Conservation (phyloP, 2,797 vertebrate genomes). For the Enteromius mattozi region DNA sequence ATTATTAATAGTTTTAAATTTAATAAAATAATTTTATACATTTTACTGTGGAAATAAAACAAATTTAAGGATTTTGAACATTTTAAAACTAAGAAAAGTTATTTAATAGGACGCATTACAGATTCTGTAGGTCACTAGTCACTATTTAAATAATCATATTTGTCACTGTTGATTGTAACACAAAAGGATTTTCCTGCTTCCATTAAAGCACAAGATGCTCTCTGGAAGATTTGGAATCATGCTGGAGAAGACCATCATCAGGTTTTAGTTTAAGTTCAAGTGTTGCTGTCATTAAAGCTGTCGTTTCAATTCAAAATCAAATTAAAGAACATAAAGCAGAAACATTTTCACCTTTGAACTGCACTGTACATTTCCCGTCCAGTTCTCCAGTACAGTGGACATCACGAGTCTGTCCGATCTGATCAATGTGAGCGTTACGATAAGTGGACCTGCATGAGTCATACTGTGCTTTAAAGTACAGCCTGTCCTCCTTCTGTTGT, state of each 20-base stretch:
- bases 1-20: background rate
- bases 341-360: too few relatives aligned
- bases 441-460: conserved; percentile 51
- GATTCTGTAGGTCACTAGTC: background rate
- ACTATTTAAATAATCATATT: background rate
- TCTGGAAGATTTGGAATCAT: background rate
- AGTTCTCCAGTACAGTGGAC: background rate
- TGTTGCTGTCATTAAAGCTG: background rate
- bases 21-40: background rate
- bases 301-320: background rate
- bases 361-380: background rate
- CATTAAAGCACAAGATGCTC: background rate
- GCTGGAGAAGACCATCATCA: background rate
- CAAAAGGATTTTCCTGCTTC: background rate
- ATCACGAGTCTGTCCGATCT: conserved; percentile 22
- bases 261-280: background rate
- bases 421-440: conserved; percentile 35
- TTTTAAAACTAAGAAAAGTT: background rate
- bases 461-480: conserved; percentile 52
- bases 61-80: background rate
- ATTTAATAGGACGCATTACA: background rate
- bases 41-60: background rate
- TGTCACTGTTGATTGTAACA: background rate
- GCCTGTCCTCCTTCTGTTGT: conserved; percentile 44
- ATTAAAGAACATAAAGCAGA: background rate